Evolutionary conservation across 2,113 vertebrate species (phyloP).

Genomic region (Smithornis capensis): DNA sequence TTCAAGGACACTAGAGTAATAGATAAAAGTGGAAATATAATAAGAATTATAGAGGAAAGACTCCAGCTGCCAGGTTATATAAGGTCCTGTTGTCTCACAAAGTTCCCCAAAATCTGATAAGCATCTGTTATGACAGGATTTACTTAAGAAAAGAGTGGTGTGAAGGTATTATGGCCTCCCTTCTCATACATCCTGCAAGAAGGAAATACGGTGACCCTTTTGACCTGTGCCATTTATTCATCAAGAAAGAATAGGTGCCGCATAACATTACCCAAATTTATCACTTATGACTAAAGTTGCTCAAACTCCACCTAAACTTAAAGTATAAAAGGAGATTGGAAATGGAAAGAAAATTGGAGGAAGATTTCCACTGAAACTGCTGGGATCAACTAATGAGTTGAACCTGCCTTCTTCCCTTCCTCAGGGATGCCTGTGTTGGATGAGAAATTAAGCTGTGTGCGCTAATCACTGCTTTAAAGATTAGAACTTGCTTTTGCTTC

Average conservation of each 20-base stretch:
- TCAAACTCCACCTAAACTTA: background rate
- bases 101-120: background rate
- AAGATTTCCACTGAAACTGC: background rate
- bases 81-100: background rate
- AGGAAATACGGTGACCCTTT: background rate
- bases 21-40: too few relatives aligned
- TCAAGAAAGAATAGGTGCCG: background rate
- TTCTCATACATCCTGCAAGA: background rate
- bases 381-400: background rate
- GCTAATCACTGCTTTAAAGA: background rate
- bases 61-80: too few relatives aligned
- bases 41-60: too few relatives aligned
- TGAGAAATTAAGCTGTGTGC: background rate
- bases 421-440: background rate
- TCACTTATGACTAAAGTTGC: background rate
- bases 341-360: background rate
- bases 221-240: background rate
- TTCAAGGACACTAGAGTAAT: background rate
- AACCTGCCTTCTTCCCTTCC: background rate
- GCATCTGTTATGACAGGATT: background rate
- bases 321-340: background rate
- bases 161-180: background rate
- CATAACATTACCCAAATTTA: background rate
- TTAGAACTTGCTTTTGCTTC: background rate
- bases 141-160: background rate